Evolutionary conservation across 2,888 invertebrate genomes (phyloP), one percentile per base, ranked within the genome.

Genomic region (Diabrotica balteata): DNA sequence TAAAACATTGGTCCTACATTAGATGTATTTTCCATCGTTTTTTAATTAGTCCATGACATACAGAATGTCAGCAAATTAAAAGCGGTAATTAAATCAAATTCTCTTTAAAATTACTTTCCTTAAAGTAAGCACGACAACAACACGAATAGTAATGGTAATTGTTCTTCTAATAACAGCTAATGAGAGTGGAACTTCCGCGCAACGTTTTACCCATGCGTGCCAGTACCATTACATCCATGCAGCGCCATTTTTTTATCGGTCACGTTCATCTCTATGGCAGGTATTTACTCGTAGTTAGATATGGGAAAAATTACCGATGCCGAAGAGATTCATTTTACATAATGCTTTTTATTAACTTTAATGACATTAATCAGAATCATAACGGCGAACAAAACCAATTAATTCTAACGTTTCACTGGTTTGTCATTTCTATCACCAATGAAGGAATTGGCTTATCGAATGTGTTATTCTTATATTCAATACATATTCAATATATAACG

Each of bases 161-260:
- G 49, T 50, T 59, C 59, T 7, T 59, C 49, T 59, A 59, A 59
- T 59, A 59, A 59, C 45, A 47, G 49, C 32, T 59, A 59, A 59
- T 59, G 45, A 47, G 59, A 49, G 46, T 59, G 59, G 50, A 45
- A 59, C 59, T 59, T 59, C 59, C 59, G 59, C 59, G 42, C 59
- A 49, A 9, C 59, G 49, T 59, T 59, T 59, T 59, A 59, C 59
- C 59, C 49, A 59, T 59, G 59, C 59, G 59, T 59, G 59, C 59
- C 59, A 59, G 49, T 59, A 46, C 49, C 59, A 59, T 59, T 59
- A 59, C 59, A 32, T 32, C 45, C 50, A 42, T 10, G 32, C 32
- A 59, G 59, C 59, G 47, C 49, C 59, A 59, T 59, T 32, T 59
- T 59, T 59, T 59, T 59, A 59, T 59, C 59, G 50, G 22, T 59